Percentiles rank a stretch among this genome's conserved stretches.
These are phyloP conservation scores for Percina caprodes DNA, from an alignment of 2,113 vertebrate species.

Conservation along the genomic window DNA sequence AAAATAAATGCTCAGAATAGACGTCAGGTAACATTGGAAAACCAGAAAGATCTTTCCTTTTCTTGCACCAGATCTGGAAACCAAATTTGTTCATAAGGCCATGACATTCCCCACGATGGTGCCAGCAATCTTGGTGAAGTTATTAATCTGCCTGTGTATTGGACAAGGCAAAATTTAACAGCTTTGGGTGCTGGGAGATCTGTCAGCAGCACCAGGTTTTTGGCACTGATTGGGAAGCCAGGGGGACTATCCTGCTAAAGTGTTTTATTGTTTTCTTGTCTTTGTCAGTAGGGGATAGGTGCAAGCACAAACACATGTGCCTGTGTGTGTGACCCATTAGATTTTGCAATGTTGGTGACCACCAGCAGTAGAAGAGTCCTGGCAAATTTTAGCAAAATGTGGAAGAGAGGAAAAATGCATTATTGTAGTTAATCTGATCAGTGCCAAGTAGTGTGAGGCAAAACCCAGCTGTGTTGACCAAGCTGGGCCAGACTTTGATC, in stretches of 20 bases:
- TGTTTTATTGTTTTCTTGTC: constrained; percentile 17
- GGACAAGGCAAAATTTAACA: constrained; percentile 16
- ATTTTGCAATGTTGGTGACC: not conserved
- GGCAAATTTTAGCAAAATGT: not conserved
- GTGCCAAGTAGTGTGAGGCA: not conserved
- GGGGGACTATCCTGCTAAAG: constrained; percentile 19
- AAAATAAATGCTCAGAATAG: not conserved
- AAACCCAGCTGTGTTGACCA: constrained; percentile 4
- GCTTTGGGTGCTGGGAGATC: constrained; percentile 9
- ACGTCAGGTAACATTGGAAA: not conserved
- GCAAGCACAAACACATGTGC: constrained; percentile 5
- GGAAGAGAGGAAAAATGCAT: not conserved
- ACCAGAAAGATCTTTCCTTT: too few species aligned
- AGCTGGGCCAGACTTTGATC: not conserved
- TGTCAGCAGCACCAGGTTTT: constrained; percentile 24
- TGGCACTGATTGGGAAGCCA: constrained; percentile 27
- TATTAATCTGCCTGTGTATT: not conserved
- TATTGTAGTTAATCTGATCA: not conserved
- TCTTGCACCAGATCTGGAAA: not conserved
- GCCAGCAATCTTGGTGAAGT: not conserved
- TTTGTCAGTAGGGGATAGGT: not conserved
- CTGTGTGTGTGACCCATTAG: not conserved
- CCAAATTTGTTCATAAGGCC: not conserved
- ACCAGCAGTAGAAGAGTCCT: not conserved
- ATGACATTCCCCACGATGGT: not conserved